These are phyloP conservation scores for Bubalus kerabau DNA, from an alignment of 2,113 vertebrate genomes.

Conservation along the genomic window DNA sequence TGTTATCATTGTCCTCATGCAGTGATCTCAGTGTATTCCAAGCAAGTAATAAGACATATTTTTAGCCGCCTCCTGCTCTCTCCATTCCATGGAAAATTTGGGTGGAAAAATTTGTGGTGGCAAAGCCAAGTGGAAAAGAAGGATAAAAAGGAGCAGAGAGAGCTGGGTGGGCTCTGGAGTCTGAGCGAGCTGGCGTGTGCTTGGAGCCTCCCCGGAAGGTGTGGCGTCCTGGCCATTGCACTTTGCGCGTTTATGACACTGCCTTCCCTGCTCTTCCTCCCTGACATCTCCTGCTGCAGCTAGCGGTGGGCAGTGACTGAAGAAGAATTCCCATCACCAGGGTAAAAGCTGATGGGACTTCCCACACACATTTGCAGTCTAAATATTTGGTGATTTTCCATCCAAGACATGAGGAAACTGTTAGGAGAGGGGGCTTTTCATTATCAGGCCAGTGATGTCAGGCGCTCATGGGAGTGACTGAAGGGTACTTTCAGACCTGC, in stretches of 20 bases:
- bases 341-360: neutral
- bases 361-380: neutral
- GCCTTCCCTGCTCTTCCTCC: neutral
- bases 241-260: neutral
- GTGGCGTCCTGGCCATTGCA: neutral
- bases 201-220: neutral
- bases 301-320: neutral
- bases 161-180: neutral
- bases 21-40: neutral
- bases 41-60: neutral
- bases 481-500: neutral
- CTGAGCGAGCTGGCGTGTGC: accelerated
- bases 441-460: neutral
- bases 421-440: neutral
- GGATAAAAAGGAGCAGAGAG: neutral
- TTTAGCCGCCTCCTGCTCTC: neutral
- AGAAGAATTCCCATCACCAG: neutral
- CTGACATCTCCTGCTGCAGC: neutral
- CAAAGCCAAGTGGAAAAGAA: neutral
- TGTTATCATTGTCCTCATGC: neutral
- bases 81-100: neutral
- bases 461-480: neutral
- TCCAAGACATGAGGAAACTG: neutral
- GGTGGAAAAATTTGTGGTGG: neutral
- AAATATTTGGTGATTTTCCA: neutral